A percentile compares a stretch with the other conserved stretches of the same genome.
Conservation (phyloP, 2,888 invertebrate genomes). For the Entomobrya proxima region DNA sequence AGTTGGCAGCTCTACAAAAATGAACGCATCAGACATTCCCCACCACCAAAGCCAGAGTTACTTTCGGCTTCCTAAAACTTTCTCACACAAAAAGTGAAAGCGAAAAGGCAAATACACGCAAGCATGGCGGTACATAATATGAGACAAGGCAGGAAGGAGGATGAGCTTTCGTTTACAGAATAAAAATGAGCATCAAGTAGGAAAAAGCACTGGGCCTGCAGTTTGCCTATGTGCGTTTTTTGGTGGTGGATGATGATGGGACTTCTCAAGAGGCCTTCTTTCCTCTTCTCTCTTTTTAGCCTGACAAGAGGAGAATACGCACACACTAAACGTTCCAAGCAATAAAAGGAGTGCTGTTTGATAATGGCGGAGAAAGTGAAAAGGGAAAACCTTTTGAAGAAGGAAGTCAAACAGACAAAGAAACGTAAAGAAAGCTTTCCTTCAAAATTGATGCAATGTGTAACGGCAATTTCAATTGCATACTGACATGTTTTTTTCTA, state of each 20-base stretch:
- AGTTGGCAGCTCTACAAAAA: conserved; percentile 30
- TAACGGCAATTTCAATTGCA: conserved; percentile 20
- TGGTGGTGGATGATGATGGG: conserved; percentile 13
- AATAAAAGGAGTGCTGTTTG: conserved; percentile 15
- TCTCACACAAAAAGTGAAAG: conserved; percentile 50
- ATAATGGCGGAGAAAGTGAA: conserved; percentile 46
- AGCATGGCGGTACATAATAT: not conserved
- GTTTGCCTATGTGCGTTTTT: not conserved
- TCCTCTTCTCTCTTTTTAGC: no score
- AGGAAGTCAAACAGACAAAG: conserved; percentile 43
- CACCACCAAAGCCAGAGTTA: not conserved
- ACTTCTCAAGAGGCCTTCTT: conserved; percentile 41
- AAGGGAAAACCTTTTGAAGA: conserved; percentile 53
- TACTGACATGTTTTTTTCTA: not conserved
- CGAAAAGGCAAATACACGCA: conserved; percentile 27
- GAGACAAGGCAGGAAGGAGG: conserved; percentile 50
- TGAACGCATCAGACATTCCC: not conserved
- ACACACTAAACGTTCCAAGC: conserved; percentile 17
- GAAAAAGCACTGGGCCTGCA: not conserved
- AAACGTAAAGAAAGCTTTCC: conserved; percentile 13
- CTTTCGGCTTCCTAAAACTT: conserved; percentile 4
- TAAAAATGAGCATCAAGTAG: conserved; percentile 67
- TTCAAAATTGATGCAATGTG: conserved; percentile 16
- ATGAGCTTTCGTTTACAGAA: conserved; percentile 63
- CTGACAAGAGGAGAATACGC: conserved; percentile 21